Evolutionary conservation across 2,113 vertebrate genomes (phyloP).

Genomic region (Vicugna pacos): DNA sequence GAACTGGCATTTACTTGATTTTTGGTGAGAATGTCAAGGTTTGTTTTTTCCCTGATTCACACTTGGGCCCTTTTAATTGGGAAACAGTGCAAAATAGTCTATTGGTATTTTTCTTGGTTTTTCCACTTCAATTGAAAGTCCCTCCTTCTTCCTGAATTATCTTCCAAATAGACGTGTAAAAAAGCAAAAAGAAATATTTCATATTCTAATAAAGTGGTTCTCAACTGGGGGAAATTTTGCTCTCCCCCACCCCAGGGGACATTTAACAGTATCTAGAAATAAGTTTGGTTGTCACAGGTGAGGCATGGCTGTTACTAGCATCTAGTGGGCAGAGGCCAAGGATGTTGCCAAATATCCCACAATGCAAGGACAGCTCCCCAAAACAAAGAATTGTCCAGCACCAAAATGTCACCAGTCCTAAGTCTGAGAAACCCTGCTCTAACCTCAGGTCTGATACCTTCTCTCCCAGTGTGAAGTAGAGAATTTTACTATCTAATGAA

Average conservation of each 20-base stretch:
- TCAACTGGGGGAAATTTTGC: not conserved
- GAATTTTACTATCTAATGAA: not conserved
- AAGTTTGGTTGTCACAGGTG: not conserved
- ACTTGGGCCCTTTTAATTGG: not conserved
- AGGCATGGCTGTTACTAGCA: not conserved
- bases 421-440: not conserved
- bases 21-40: not conserved
- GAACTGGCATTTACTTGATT: conserved; percentile 2
- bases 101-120: not conserved
- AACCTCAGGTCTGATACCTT: not conserved
- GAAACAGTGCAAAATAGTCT: not conserved
- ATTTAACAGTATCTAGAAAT: not conserved
- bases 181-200: not conserved
- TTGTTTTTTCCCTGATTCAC: not conserved
- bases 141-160: not conserved
- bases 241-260: not conserved
- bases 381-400: not conserved
- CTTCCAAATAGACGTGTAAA: not conserved
- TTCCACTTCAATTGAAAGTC: not conserved
- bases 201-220: not conserved
- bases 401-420: not conserved
- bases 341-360: not conserved
- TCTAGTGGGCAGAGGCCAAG: not conserved
- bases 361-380: not conserved
- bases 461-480: not conserved